Evolutionary conservation across 2,113 vertebrate genomes (phyloP), one percentile per base, ranked within the genome.

Genomic region (Phyllostomus discolor): DNA sequence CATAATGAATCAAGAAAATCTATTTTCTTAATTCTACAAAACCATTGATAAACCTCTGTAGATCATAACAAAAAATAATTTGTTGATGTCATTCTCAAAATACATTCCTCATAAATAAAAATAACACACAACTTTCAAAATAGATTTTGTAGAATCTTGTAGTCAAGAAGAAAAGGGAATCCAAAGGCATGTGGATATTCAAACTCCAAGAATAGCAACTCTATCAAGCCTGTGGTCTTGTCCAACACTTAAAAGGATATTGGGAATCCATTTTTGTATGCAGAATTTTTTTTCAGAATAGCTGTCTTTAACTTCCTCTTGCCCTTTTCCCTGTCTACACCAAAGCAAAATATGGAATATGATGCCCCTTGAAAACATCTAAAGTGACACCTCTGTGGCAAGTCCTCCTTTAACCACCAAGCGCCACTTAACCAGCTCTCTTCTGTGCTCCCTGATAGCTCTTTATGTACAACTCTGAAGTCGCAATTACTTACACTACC

Each of bases 1-100:
- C 69, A 94, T 54, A 73, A 97, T 26, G n/a, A 84, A 88, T 72
- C 88, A 41, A 76, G 64, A 86, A 97, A n/a, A 35, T 31, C 52
- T 64, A 52, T 59, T 19, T 54, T 93, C 89, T 95, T 80, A 84
- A 96, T 73, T 67, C 14, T 81, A 38, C 24, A 35, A 83, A 94
- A 91, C 22, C 57, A 59, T 9, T 50, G 17, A 92, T 28, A 79
- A 92, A 76, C 94, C 54, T 95, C 93, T 85, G 43, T 1, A 88
- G 19, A 93, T 52, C 48, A 78, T 81, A 92, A 70, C 33, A 90
- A 92, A 88, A 93, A 50, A 90, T 59, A 50, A 86, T 41, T 59
- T 41, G 69, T 91, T 59, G 28, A 17, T 81, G 3, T 75, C 82
- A 66, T 62, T 82, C 10, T 88, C 14, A 86, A 95, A 90, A 52